A percentile compares a stretch with the other conserved stretches of the same genome.
Conservation (phyloP, 2,797 vertebrate genomes). For the Enteromius paludinosus region DNA sequence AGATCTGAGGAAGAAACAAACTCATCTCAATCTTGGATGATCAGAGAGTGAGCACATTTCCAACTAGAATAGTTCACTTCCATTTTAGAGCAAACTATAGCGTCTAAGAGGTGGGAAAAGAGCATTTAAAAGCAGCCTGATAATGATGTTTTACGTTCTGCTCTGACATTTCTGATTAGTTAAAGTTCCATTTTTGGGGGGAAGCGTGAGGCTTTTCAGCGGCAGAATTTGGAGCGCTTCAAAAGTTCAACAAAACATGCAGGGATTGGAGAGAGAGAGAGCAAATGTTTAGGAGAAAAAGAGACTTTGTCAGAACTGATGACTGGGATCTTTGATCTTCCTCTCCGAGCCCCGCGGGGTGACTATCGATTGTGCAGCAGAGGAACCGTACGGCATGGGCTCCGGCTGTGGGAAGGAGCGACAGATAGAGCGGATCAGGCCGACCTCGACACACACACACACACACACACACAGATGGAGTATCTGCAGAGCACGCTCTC, state of each 20-base stretch:
- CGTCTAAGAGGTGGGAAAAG: not conserved
- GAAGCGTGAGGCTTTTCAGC: not conserved
- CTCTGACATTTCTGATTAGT: slow-evolving; percentile 52
- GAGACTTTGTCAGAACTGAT: slow-evolving; percentile 59
- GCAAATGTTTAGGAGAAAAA: slow-evolving; percentile 47
- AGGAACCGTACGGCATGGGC: slow-evolving; percentile 53
- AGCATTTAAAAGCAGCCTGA: slow-evolving; percentile 27
- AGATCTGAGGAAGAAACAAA: not conserved
- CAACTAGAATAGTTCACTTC: not conserved
- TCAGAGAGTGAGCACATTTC: not conserved
- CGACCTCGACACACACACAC: slow-evolving; percentile 5
- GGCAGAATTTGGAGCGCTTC: slow-evolving; percentile 43
- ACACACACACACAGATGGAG: slow-evolving; percentile 8
- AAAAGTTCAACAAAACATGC: slow-evolving; percentile 53
- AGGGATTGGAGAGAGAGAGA: slow-evolving; percentile 37
- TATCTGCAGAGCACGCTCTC: slow-evolving; percentile 1
- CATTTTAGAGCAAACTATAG: not conserved
- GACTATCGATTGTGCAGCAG: slow-evolving; percentile 60
- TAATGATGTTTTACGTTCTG: slow-evolving; percentile 44
- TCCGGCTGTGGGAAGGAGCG: slow-evolving; percentile 55
- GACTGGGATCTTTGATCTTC: slow-evolving; percentile 63
- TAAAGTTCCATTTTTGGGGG: slow-evolving; percentile 7
- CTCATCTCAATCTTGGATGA: not conserved
- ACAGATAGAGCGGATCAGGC: slow-evolving; percentile 50
- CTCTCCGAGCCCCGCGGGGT: slow-evolving; percentile 53